These are phyloP conservation scores for Melanargia galathea DNA, from an alignment of 2,888 invertebrate genomes.

Conservation along the genomic window DNA sequence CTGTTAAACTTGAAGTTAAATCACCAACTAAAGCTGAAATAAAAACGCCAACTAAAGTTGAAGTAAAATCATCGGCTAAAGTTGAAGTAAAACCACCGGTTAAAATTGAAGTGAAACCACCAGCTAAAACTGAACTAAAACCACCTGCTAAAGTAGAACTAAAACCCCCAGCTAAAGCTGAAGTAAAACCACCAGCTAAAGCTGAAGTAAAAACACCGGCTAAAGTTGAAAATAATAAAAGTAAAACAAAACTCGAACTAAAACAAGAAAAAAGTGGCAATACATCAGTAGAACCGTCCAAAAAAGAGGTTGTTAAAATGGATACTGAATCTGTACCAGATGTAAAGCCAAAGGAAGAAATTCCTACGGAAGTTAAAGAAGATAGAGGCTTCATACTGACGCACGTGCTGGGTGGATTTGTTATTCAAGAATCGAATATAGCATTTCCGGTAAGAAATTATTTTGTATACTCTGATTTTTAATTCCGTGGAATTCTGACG, in stretches of 20 bases:
- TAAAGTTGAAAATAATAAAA: slow-evolving; percentile 11
- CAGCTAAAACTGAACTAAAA: no score
- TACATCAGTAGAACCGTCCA: background rate
- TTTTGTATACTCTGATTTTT: background rate
- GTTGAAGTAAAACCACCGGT: no score
- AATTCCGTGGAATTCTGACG: no score
- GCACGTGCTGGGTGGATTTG: slow-evolving; percentile 72
- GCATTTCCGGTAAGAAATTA: slow-evolving; percentile 70
- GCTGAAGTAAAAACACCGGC: background rate
- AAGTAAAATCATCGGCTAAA: no score
- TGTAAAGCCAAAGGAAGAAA: slow-evolving; percentile 42
- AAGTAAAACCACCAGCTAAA: background rate
- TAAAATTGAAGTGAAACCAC: no score
- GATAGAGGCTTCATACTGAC: slow-evolving; percentile 59
- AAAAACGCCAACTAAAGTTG: no score
- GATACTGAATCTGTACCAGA: slow-evolving; percentile 37
- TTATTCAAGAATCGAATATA: slow-evolving; percentile 74
- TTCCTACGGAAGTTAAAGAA: slow-evolving; percentile 41
- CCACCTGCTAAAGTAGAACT: no score
- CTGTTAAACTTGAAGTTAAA: no score
- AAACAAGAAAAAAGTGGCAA: slow-evolving; percentile 10
- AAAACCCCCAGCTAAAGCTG: no score
- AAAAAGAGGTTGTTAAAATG: slow-evolving; percentile 31
- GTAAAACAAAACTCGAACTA: slow-evolving; percentile 11
- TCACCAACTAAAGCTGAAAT: no score